Percentiles rank a stretch among this genome's conserved stretches.
Evolutionary conservation across 2,797 vertebrate species (phyloP).

Genomic region (Mormyrus proboscirostris): DNA sequence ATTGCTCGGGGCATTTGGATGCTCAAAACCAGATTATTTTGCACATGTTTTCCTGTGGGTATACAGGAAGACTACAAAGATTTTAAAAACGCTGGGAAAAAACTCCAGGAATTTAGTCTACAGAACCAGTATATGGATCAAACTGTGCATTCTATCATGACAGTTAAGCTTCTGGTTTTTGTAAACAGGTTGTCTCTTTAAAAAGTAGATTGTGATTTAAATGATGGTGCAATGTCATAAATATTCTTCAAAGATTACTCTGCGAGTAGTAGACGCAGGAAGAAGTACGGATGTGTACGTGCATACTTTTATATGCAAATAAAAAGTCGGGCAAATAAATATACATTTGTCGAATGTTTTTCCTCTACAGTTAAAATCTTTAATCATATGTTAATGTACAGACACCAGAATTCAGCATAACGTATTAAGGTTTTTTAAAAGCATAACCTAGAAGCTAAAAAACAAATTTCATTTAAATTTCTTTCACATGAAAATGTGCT

Average conservation of each 20-base stretch:
- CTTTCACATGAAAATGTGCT: conserved; percentile 1
- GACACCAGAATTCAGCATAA: neutral
- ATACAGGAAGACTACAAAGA: neutral
- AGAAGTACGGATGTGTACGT: neutral
- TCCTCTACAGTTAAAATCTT: neutral
- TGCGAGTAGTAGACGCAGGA: neutral
- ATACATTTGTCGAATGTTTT: neutral
- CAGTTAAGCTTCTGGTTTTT: conserved; percentile 47
- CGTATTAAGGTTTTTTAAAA: neutral
- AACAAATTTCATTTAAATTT: conserved; percentile 12
- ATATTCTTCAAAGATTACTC: conserved; percentile 43
- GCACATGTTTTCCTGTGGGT: neutral
- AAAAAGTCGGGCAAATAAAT: neutral
- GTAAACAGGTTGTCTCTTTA: conserved; percentile 58
- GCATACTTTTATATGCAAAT: neutral
- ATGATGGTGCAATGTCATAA: conserved; percentile 44
- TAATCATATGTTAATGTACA: neutral
- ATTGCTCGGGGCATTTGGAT: neutral
- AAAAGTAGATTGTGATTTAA: conserved; percentile 44
- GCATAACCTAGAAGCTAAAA: neutral
- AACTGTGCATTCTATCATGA: conserved; percentile 36
- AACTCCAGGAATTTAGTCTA: conserved; percentile 21
- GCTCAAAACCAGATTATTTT: neutral
- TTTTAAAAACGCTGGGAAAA: neutral
- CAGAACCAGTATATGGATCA: conserved; percentile 18